These are phyloP conservation scores for Polyommatus icarus DNA, from an alignment of 2,888 invertebrate species.

Conservation along the genomic window DNA sequence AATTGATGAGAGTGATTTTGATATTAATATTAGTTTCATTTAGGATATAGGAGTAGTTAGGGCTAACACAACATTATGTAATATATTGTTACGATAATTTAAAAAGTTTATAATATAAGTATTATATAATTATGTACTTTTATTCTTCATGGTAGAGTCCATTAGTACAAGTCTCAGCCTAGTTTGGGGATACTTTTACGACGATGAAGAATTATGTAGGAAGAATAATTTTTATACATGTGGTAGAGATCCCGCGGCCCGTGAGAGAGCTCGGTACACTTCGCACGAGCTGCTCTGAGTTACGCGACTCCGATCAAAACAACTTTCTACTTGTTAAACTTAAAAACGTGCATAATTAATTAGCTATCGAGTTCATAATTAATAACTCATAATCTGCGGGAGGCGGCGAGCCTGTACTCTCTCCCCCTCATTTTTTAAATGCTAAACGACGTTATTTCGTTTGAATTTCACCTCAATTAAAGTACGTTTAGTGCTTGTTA, in stretches of 20 bases:
- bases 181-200: no score
- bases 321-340: constrained; percentile 10
- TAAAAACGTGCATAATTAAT: constrained; percentile 8
- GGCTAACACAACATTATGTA: no score
- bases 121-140: no score
- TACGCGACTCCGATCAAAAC: constrained; percentile 9
- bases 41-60: no score
- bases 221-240: neutral
- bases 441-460: neutral
- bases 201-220: no score
- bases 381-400: neutral
- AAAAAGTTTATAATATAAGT: no score
- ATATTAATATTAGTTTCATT: no score
- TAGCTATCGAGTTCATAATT: neutral
- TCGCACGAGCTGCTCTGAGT: neutral
- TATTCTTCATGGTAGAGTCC: no score
- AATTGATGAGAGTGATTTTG: no score
- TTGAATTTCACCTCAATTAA: neutral
- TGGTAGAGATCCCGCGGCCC: neutral
- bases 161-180: no score
- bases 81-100: no score
- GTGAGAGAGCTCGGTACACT: neutral
- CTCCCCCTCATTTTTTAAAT: neutral
- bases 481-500: neutral
- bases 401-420: neutral